These are phyloP conservation scores for Agonum fuliginosum DNA, from an alignment of 2,888 invertebrate genomes.

Conservation along the genomic window DNA sequence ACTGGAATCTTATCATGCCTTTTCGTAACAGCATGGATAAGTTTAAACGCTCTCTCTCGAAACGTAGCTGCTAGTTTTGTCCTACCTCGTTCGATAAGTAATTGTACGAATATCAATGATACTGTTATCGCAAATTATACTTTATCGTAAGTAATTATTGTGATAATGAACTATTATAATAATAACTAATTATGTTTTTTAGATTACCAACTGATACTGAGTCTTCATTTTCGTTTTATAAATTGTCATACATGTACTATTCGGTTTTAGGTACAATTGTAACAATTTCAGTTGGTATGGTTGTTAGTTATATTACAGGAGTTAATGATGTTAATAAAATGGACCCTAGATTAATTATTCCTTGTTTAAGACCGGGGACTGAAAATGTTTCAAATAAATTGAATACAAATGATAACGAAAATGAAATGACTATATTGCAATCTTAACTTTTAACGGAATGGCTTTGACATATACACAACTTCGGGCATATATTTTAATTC, in stretches of 20 bases:
- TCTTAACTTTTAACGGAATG: too few relatives aligned
- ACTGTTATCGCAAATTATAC: not conserved
- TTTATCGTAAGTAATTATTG: too few relatives aligned
- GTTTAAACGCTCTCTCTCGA: not conserved
- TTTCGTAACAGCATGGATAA: not conserved
- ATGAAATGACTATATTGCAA: too few relatives aligned
- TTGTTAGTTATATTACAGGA: not conserved
- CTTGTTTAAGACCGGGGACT: not conserved
- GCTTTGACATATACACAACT: too few relatives aligned
- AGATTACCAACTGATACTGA: not conserved
- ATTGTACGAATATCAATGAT: not conserved
- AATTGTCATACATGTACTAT: not conserved
- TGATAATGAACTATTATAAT: too few relatives aligned
- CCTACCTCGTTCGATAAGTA: not conserved
- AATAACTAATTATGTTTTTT: too few relatives aligned
- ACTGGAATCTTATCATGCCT: not conserved
- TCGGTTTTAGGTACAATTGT: not conserved
- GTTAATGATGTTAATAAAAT: constrained; percentile 1
- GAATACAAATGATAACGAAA: too few relatives aligned
- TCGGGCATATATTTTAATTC: too few relatives aligned
- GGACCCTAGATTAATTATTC: constrained; percentile 13
- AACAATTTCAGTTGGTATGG: not conserved
- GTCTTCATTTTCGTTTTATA: not conserved
- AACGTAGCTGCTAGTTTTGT: not conserved
- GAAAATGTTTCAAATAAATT: too few relatives aligned